A percentile compares a stretch with the other conserved stretches of the same genome.
Conservation (phyloP, 2,888 invertebrate genomes). For the Stenichneumon culpator region DNA sequence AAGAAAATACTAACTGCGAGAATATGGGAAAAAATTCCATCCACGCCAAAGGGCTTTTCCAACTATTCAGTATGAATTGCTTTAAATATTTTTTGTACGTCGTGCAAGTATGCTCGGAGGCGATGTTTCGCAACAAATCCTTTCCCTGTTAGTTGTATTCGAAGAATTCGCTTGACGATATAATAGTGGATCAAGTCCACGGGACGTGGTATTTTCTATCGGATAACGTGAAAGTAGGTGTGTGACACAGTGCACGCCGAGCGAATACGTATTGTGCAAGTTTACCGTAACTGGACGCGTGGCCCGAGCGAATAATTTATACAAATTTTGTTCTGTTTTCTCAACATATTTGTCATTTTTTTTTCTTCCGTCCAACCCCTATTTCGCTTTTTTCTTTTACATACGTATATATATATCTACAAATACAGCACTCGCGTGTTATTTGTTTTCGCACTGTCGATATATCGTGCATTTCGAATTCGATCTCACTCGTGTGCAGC, state of each 20-base stretch:
- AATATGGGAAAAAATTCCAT: not conserved
- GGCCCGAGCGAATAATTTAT: constrained; percentile 50
- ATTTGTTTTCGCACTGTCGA: constrained; percentile 46
- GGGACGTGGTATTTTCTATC: constrained; percentile 36
- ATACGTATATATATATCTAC: not conserved
- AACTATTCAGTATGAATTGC: not conserved
- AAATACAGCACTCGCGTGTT: constrained; percentile 41
- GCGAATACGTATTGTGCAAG: constrained; percentile 27
- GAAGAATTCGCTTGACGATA: constrained; percentile 5
- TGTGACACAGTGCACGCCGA: constrained; percentile 12
- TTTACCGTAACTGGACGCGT: constrained; percentile 22
- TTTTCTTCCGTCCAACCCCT: not conserved
- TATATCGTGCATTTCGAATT: constrained; percentile 35
- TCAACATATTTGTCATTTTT: constrained; percentile 38
- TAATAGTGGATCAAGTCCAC: constrained; percentile 68
- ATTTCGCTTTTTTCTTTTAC: not conserved
- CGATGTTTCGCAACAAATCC: constrained; percentile 6
- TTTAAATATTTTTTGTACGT: not conserved
- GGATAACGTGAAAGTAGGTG: constrained; percentile 19
- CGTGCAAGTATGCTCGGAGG: not conserved
- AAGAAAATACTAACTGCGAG: not conserved
- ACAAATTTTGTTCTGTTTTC: constrained; percentile 38
- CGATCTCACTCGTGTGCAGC: not conserved
- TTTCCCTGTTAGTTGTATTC: not conserved
- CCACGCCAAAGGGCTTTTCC: not conserved